These are phyloP conservation scores for Xyrauchen texanus DNA, from an alignment of 2,113 vertebrate genomes.

Conservation along the genomic window DNA sequence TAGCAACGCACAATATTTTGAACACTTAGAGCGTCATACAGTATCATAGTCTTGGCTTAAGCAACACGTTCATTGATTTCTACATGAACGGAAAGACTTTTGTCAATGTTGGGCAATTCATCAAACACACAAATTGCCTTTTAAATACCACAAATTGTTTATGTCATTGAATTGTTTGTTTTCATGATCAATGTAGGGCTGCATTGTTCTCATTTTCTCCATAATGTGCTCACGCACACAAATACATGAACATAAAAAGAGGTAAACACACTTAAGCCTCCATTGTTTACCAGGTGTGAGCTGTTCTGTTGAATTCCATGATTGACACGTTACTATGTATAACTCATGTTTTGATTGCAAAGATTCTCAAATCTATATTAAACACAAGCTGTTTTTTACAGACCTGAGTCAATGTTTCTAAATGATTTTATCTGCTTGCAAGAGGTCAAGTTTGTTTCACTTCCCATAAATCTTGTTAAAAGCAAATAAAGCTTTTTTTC, in stretches of 20 bases:
- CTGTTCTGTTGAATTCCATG: background rate
- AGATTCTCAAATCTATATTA: conserved; percentile 10
- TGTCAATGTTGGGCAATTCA: background rate
- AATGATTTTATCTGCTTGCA: background rate
- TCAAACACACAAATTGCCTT: too few relatives aligned
- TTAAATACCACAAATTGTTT: background rate
- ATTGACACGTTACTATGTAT: conserved; percentile 1
- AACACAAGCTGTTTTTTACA: background rate
- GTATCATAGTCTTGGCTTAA: conserved; percentile 27
- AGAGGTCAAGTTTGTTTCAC: background rate
- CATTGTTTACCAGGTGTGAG: conserved; percentile 10
- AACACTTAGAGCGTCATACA: conserved; percentile 27
- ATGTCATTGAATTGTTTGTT: background rate
- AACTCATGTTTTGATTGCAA: background rate
- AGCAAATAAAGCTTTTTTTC: conserved; percentile 6
- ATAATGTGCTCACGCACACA: background rate
- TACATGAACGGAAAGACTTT: background rate
- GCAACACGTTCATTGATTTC: conserved; percentile 4
- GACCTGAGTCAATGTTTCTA: background rate
- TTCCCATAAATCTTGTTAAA: conserved; percentile 12
- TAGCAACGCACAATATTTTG: conserved; percentile 26
- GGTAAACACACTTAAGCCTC: background rate
- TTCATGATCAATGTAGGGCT: background rate
- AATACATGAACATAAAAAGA: background rate
- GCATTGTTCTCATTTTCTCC: background rate